These are phyloP conservation scores for Nomada fucata DNA, from an alignment of 2,888 invertebrate species.

Conservation along the genomic window DNA sequence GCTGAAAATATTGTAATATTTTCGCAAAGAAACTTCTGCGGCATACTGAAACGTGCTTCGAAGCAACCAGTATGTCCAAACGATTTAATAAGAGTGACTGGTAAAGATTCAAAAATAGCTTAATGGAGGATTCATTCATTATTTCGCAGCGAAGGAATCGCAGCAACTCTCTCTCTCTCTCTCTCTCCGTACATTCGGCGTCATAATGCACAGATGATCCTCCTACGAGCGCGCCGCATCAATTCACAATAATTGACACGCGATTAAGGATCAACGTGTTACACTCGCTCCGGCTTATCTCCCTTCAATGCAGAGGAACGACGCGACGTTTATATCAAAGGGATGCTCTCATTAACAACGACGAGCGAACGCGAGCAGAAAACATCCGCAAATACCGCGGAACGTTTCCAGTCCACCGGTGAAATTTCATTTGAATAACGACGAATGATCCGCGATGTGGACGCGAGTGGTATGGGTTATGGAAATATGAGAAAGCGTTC, in stretches of 20 bases:
- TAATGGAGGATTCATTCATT: background rate
- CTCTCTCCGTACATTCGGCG: no score
- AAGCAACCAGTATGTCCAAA: background rate
- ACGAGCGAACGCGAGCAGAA: constrained; percentile 14
- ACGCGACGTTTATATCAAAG: background rate
- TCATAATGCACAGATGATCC: background rate
- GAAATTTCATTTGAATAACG: constrained; percentile 40
- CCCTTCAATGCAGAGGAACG: background rate
- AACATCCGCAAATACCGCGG: constrained; percentile 20
- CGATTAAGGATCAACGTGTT: constrained; percentile 4
- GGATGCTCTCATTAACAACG: constrained; percentile 1
- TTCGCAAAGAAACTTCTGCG: background rate
- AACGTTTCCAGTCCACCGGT: constrained; percentile 7
- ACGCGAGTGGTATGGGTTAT: background rate
- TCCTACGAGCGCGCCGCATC: background rate
- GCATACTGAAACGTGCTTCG: background rate
- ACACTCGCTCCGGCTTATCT: background rate
- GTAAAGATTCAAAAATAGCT: background rate
- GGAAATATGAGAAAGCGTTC: constrained; percentile 11
- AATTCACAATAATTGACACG: constrained; percentile 1
- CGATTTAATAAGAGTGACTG: constrained; percentile 4
- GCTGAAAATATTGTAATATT: background rate
- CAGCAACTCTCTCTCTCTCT: no score
- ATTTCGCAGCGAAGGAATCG: no score
- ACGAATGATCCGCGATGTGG: constrained; percentile 9